Evolutionary conservation across 2,797 vertebrate genomes (phyloP).

Genomic region (Myotis daubentonii): DNA sequence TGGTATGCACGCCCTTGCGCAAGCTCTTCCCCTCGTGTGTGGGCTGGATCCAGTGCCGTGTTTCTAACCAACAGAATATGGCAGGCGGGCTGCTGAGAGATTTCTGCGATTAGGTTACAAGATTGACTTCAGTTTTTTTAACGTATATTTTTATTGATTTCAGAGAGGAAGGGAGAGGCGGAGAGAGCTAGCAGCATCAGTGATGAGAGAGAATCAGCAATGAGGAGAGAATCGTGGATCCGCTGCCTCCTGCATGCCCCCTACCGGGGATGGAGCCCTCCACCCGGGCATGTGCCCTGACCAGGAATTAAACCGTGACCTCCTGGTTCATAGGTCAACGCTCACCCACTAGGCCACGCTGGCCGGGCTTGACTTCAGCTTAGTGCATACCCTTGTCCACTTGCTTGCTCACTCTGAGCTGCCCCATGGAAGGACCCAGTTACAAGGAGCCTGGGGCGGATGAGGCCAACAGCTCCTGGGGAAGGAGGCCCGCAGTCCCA

Average conservation of each 20-base stretch:
- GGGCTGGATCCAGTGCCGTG: neutral
- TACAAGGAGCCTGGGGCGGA: neutral
- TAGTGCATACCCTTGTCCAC: neutral
- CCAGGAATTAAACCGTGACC: no score
- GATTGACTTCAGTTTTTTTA: neutral
- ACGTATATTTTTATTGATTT: no score
- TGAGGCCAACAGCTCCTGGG: neutral
- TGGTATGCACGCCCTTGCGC: neutral
- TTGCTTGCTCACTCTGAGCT: neutral
- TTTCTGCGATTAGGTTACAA: constrained; percentile 32
- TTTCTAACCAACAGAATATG: constrained; percentile 18
- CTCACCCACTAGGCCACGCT: no score
- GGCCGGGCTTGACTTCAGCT: neutral
- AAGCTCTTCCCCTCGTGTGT: neutral
- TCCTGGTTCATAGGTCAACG: no score
- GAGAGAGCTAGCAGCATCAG: no score
- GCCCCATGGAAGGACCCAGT: neutral
- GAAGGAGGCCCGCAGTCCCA: neutral
- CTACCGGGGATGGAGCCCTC: no score
- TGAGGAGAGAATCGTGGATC: no score
- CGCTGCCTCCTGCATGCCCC: no score
- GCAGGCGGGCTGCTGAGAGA: neutral
- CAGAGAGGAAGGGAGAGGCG: no score
- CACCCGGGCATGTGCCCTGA: no score
- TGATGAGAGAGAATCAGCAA: no score